A percentile compares a stretch with the other conserved stretches of the same genome.
These are phyloP conservation scores for Carpatolechia fugitivella DNA, from an alignment of 2,888 invertebrate species.

Conservation along the genomic window DNA sequence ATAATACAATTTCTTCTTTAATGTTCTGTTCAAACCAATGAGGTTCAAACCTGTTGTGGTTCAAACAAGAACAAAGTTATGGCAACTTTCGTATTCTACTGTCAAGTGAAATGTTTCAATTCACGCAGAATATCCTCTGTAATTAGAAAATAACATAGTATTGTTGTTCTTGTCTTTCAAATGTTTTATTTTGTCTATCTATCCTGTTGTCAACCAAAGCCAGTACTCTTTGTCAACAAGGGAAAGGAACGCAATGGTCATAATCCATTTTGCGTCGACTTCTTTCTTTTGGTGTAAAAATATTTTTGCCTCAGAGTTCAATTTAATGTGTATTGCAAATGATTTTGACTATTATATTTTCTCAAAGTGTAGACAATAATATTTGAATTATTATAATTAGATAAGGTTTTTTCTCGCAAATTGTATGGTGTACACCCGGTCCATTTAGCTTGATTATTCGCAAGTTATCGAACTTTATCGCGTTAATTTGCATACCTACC, in stretches of 20 bases:
- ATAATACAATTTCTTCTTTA: too few relatives aligned
- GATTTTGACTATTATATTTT: too few relatives aligned
- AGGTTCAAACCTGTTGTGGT: too few relatives aligned
- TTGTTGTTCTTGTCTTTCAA: neutral
- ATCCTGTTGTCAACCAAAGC: neutral
- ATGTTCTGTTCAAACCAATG: too few relatives aligned
- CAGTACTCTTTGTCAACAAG: too few relatives aligned
- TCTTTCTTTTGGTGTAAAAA: neutral
- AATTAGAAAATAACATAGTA: neutral
- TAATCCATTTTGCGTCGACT: neutral
- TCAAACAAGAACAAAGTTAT: too few relatives aligned
- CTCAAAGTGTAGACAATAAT: too few relatives aligned
- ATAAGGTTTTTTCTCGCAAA: neutral
- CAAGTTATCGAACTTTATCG: slow-evolving; percentile 43
- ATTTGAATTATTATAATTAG: too few relatives aligned
- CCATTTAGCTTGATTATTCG: slow-evolving; percentile 24
- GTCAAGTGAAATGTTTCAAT: neutral
- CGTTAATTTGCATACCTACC: slow-evolving; percentile 40
- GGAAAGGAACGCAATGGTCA: neutral
- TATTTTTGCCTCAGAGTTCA: too few relatives aligned
- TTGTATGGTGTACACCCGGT: neutral
- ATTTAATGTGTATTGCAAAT: too few relatives aligned
- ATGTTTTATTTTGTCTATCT: neutral
- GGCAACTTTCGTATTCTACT: too few relatives aligned
- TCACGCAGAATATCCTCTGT: neutral